Percentiles rank a stretch among this genome's conserved stretches.
phyloP scores from a whole-genome alignment of 2,888 invertebrate genomes.

The Habrosyne pyritoides region DNA sequence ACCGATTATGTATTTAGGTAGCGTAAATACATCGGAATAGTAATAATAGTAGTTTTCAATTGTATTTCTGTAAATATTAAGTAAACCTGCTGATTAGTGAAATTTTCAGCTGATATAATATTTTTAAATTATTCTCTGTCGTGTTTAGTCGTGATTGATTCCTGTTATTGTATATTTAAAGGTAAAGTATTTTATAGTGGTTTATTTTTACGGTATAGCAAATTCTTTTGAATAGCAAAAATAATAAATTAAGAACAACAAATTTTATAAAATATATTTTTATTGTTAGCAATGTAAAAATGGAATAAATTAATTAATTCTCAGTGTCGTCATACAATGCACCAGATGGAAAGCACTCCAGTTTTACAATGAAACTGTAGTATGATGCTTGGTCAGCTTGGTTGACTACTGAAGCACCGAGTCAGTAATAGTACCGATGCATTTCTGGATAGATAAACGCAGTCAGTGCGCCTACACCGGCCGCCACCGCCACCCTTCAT shows the following conservation, averaged over 20 bases:
- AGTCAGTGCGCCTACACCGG: constrained; percentile 90
- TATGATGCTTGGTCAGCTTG: constrained; percentile 13
- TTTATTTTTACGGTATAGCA: constrained; percentile 12
- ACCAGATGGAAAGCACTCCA: background rate
- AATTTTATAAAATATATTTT: too few species aligned
- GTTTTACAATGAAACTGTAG: background rate
- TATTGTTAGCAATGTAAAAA: too few species aligned
- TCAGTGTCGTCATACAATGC: constrained; percentile 26
- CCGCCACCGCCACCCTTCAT: constrained; percentile 87
- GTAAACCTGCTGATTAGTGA: constrained; percentile 18
- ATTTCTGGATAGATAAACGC: constrained; percentile 95
- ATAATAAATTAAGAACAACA: background rate
- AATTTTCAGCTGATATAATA: background rate
- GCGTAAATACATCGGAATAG: constrained; percentile 25
- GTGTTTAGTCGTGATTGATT: constrained; percentile 8
- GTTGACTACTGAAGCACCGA: constrained; percentile 24
- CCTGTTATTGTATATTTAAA: constrained; percentile 17
- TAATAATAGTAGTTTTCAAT: constrained; percentile 18
- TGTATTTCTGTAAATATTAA: constrained; percentile 20
- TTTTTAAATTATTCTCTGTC: background rate
- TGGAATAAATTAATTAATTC: too few species aligned
- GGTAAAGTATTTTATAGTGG: constrained; percentile 34
- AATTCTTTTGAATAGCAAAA: too few species aligned
- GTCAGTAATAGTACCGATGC: constrained; percentile 80
- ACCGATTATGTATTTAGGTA: constrained; percentile 23